Conservation (phyloP, 1,140 invertebrate genomes). For the Drosophila lacteicornis region DNA sequence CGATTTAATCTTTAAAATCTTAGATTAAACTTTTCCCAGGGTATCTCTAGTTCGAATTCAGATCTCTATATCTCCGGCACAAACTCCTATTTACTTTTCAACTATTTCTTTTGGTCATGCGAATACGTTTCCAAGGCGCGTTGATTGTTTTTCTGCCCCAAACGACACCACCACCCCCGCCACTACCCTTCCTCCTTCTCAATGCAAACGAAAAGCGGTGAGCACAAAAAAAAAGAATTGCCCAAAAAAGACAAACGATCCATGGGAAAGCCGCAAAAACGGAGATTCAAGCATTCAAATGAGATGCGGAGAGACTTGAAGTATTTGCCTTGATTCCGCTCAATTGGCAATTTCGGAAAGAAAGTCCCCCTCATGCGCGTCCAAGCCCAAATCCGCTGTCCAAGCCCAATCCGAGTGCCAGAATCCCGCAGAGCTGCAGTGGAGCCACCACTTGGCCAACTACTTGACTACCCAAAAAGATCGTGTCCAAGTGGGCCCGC, state of each 20-base stretch:
- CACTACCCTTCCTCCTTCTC: background rate
- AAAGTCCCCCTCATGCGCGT: slow-evolving; percentile 42
- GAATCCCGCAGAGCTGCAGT: slow-evolving; percentile 48
- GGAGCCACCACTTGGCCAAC: slow-evolving; percentile 33
- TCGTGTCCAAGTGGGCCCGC: slow-evolving; percentile 49
- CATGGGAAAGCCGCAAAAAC: slow-evolving; percentile 52
- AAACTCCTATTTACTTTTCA: slow-evolving; percentile 47
- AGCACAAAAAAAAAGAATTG: slow-evolving; percentile 17
- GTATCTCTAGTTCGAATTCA: background rate
- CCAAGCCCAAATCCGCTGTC: slow-evolving; percentile 27
- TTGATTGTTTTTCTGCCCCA: slow-evolving; percentile 46
- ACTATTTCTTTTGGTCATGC: slow-evolving; percentile 52
- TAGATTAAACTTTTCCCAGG: background rate
- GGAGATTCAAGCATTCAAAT: slow-evolving; percentile 51
- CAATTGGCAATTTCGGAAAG: slow-evolving; percentile 53
- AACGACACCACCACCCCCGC: slow-evolving; percentile 10
- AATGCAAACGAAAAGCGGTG: background rate
- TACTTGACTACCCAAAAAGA: slow-evolving; percentile 46
- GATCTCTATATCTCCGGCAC: background rate
- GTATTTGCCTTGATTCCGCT: slow-evolving; percentile 56
- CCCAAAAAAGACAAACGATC: slow-evolving; percentile 56
- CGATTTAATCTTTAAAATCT: background rate
- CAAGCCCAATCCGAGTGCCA: slow-evolving; percentile 12
- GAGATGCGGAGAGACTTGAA: slow-evolving; percentile 52
- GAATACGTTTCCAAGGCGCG: slow-evolving; percentile 51